These are phyloP conservation scores for Epistrophe grossulariae DNA, from an alignment of 2,888 invertebrate genomes.

Conservation along the genomic window DNA sequence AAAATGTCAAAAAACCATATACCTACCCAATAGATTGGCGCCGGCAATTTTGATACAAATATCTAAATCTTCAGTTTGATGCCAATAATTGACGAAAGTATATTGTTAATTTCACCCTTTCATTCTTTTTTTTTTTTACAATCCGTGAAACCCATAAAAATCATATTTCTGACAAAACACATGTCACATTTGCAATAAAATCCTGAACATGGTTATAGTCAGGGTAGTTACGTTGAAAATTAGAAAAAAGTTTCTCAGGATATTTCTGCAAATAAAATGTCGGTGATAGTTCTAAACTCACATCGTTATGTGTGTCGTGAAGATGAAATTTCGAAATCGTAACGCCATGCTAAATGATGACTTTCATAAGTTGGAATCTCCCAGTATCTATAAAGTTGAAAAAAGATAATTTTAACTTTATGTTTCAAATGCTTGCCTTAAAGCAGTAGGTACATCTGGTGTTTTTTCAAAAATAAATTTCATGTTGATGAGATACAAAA, in stretches of 20 bases:
- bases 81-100: background rate
- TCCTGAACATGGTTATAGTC: background rate
- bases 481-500: too few relatives aligned
- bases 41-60: conserved; percentile 11
- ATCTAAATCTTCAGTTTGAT: conserved; percentile 1
- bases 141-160: conserved; percentile 65
- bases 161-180: conserved; percentile 70
- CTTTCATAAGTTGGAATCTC: too few relatives aligned
- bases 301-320: too few relatives aligned
- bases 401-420: too few relatives aligned
- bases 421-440: too few relatives aligned
- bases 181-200: conserved; percentile 49
- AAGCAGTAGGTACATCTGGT: too few relatives aligned
- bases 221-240: background rate
- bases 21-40: background rate
- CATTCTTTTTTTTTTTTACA: conserved; percentile 24
- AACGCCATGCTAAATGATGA: too few relatives aligned
- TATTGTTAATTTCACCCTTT: conserved; percentile 48
- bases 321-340: too few relatives aligned
- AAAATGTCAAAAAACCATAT: background rate
- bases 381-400: too few relatives aligned
- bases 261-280: background rate
- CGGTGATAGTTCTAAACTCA: too few relatives aligned
- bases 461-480: too few relatives aligned
- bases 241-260: background rate